phyloP scores from a whole-genome alignment of 2,888 invertebrate species.

The Hesperia comma region DNA sequence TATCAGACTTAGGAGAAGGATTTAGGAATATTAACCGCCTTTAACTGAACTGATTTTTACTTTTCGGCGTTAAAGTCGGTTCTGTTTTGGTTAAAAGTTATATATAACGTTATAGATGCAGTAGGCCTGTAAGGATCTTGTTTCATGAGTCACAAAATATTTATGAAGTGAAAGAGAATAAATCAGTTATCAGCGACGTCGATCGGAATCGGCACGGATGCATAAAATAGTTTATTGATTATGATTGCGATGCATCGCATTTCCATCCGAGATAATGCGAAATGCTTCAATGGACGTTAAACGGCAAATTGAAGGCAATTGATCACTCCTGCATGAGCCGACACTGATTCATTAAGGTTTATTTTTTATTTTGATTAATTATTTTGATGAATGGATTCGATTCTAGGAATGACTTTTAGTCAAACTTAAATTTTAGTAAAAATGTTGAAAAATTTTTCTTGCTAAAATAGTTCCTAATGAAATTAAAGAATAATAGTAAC shows the following conservation, averaged over 20 bases:
- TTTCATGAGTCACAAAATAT: neutral
- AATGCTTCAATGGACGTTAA: slow-evolving; percentile 32
- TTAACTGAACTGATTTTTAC: too few species aligned
- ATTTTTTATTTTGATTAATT: slow-evolving; percentile 11
- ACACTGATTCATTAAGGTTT: slow-evolving; percentile 18
- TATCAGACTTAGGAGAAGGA: too few species aligned
- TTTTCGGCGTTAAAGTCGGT: too few species aligned
- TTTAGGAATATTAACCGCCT: too few species aligned
- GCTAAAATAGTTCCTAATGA: too few species aligned
- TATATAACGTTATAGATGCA: too few species aligned
- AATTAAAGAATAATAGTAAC: too few species aligned
- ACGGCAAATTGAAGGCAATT: slow-evolving; percentile 37
- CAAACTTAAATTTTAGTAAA: neutral
- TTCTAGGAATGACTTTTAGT: neutral
- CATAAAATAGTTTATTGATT: slow-evolving; percentile 37
- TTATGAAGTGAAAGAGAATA: slow-evolving; percentile 7
- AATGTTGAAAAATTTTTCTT: neutral
- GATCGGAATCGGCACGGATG: slow-evolving; percentile 24
- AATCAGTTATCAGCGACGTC: slow-evolving; percentile 4
- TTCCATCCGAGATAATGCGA: slow-evolving; percentile 36
- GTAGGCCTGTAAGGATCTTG: neutral
- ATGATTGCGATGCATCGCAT: slow-evolving; percentile 31
- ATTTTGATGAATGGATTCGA: too few species aligned
- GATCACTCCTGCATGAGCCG: slow-evolving; percentile 27
- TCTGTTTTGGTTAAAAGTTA: too few species aligned